Evolutionary conservation across 2,797 vertebrate genomes (phyloP).

Genomic region (Rousettus madagascariensis): DNA sequence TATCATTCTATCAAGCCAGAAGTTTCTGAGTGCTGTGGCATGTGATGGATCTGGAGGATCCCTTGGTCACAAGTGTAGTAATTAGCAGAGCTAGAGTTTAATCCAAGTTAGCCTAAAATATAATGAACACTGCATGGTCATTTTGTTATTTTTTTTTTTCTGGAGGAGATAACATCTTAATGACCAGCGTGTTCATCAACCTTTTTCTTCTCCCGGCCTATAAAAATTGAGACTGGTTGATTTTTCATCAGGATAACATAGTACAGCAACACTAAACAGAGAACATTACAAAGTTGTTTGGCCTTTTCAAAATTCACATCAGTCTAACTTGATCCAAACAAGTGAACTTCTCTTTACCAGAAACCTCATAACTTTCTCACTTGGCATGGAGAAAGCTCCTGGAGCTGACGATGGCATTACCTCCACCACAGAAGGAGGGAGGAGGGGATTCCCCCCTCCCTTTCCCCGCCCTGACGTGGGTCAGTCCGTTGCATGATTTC

Average conservation of each 20-base stretch:
- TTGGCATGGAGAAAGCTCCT: constrained; percentile 45
- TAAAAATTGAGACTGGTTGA: neutral
- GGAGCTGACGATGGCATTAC: neutral
- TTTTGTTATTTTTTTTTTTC: neutral
- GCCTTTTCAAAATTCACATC: constrained; percentile 15
- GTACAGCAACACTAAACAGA: neutral
- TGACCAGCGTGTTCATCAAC: neutral
- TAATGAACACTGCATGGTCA: neutral
- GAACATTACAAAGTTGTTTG: neutral
- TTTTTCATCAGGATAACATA: neutral
- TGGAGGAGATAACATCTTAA: neutral
- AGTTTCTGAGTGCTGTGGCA: neutral
- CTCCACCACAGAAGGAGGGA: neutral
- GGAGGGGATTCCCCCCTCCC: neutral
- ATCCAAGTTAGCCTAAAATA: neutral
- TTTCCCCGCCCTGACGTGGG: neutral
- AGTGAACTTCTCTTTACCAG: constrained; percentile 50
- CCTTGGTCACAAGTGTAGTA: neutral
- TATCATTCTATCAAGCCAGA: neutral
- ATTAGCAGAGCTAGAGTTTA: neutral
- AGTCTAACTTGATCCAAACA: neutral
- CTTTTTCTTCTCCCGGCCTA: neutral
- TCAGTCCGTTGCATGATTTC: constrained; percentile 65
- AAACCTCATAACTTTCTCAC: constrained; percentile 48
- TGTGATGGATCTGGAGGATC: neutral